phyloP scores from a whole-genome alignment of 1,140 invertebrate genomes.

The Mycetomoellerius zeteki region DNA sequence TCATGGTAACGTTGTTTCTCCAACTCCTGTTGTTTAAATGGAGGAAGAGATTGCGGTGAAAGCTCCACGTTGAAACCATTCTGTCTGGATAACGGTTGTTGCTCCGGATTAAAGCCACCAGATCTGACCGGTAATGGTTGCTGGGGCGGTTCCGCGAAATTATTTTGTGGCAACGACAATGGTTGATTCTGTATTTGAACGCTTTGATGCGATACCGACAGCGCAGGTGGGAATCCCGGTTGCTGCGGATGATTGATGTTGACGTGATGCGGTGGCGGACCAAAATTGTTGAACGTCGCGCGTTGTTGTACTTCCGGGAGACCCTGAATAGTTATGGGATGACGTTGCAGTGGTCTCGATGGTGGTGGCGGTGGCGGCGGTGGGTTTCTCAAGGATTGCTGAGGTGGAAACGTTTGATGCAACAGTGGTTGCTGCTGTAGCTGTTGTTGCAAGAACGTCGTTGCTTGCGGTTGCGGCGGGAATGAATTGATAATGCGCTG shows the following conservation, averaged over 20 bases:
- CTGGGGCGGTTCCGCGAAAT: slow-evolving; percentile 21
- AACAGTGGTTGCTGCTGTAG: slow-evolving; percentile 81
- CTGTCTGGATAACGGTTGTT: slow-evolving; percentile 48
- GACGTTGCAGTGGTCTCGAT: slow-evolving; percentile 76
- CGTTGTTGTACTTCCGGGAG: slow-evolving; percentile 83
- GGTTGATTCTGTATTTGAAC: slow-evolving; percentile 79
- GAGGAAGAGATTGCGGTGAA: slow-evolving; percentile 71
- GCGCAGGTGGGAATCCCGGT: slow-evolving; percentile 76
- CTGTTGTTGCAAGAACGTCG: slow-evolving; percentile 85
- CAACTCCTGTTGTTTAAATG: slow-evolving; percentile 78
- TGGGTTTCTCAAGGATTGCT: slow-evolving; percentile 35
- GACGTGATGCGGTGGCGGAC: slow-evolving; percentile 73
- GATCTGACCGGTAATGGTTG: neutral
- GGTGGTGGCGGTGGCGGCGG: slow-evolving; percentile 68
- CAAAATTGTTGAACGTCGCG: slow-evolving; percentile 79
- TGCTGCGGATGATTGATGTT: slow-evolving; percentile 81
- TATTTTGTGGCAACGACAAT: slow-evolving; percentile 4
- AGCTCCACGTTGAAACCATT: slow-evolving; percentile 71
- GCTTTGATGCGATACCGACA: slow-evolving; percentile 80
- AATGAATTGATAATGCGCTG: slow-evolving; percentile 84
- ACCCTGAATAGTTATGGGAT: slow-evolving; percentile 83
- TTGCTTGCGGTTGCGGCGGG: slow-evolving; percentile 83
- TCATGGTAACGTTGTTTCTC: slow-evolving; percentile 83
- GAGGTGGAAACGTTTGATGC: slow-evolving; percentile 75
- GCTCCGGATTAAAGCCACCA: slow-evolving; percentile 17